These are phyloP conservation scores for Cyrtorhinus lividipennis DNA, from an alignment of 1,140 invertebrate genomes.

Conservation along the genomic window DNA sequence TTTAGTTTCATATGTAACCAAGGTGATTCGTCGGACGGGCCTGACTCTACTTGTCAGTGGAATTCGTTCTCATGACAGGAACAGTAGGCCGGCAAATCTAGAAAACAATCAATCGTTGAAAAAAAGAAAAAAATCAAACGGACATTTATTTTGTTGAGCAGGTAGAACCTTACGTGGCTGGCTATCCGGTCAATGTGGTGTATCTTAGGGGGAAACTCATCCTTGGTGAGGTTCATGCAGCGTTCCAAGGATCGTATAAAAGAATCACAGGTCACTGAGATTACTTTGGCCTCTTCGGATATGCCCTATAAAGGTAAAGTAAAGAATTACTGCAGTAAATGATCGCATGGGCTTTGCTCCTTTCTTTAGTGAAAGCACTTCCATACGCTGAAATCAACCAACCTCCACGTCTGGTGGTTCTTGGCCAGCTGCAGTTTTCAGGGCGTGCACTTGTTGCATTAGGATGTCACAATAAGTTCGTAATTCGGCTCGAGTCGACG, in stretches of 20 bases:
- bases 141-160: background rate
- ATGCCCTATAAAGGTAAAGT: constrained; percentile 42
- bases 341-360: background rate
- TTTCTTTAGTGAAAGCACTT: background rate
- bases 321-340: background rate
- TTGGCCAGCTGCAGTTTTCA: constrained; percentile 48
- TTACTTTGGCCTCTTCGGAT: constrained; percentile 54
- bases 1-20: no score
- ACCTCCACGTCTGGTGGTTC: constrained; percentile 44
- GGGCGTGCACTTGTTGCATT: constrained; percentile 68
- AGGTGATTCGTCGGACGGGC: no score
- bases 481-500: constrained; percentile 62
- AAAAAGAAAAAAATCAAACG: constrained; percentile 1
- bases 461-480: constrained; percentile 64
- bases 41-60: constrained; percentile 22
- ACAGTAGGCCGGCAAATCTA: constrained; percentile 19
- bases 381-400: constrained; percentile 27
- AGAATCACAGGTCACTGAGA: constrained; percentile 66
- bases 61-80: constrained; percentile 20
- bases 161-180: constrained; percentile 12
- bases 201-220: background rate
- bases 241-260: constrained; percentile 69
- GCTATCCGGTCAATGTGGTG: constrained; percentile 6
- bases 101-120: constrained; percentile 9
- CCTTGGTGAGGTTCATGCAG: constrained; percentile 37